These are phyloP conservation scores for Myrmophylax atrothorax DNA, from an alignment of 2,113 vertebrate genomes.

Conservation along the genomic window DNA sequence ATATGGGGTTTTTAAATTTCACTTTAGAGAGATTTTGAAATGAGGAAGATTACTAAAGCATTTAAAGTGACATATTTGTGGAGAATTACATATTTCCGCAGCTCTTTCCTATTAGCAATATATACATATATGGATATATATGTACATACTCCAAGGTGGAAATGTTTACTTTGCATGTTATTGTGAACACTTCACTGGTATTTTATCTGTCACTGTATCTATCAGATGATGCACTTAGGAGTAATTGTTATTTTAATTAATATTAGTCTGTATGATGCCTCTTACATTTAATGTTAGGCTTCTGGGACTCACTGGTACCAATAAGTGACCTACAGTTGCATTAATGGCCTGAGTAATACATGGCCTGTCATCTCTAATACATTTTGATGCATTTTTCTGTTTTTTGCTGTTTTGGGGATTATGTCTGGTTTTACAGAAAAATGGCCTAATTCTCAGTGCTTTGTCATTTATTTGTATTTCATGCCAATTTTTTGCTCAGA, in stretches of 20 bases:
- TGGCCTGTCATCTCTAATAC: conserved; percentile 26
- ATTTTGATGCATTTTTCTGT: conserved; percentile 51
- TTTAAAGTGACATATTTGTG: background rate
- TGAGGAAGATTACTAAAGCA: background rate
- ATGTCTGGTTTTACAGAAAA: conserved; percentile 47
- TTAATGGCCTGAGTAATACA: conserved; percentile 28
- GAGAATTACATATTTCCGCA: background rate
- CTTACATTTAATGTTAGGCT: conserved; percentile 2
- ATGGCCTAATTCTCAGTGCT: conserved; percentile 28
- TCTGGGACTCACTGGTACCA: conserved; percentile 15
- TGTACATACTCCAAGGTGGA: background rate
- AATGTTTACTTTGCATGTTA: background rate
- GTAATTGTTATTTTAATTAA: conserved; percentile 36
- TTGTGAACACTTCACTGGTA: background rate
- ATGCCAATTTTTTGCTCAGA: background rate
- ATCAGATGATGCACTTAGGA: background rate
- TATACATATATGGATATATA: too few species aligned
- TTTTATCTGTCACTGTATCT: background rate
- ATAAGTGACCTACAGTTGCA: conserved; percentile 2
- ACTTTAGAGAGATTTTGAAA: background rate
- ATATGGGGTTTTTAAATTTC: background rate
- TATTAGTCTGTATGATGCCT: background rate
- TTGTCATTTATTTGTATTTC: conserved; percentile 56
- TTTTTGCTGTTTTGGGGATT: conserved; percentile 51
- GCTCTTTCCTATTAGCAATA: background rate